These are phyloP conservation scores for Menura novaehollandiae DNA, from an alignment of 2,113 vertebrate species.

Conservation along the genomic window DNA sequence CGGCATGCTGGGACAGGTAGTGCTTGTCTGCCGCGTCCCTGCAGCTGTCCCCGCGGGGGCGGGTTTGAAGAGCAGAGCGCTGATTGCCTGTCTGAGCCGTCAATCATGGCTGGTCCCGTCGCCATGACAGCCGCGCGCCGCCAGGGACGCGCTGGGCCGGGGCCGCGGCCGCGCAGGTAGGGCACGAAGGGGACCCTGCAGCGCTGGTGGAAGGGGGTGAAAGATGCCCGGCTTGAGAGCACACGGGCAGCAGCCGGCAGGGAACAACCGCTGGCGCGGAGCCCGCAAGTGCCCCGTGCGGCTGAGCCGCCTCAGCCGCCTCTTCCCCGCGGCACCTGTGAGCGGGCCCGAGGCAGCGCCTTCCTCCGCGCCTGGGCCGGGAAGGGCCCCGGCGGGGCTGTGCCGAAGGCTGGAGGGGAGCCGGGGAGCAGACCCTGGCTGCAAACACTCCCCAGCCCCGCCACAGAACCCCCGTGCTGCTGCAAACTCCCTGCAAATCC, in stretches of 20 bases:
- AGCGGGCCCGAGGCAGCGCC: not conserved
- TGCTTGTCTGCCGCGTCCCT: accelerated
- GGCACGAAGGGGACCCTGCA: not conserved
- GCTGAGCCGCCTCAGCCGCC: not conserved
- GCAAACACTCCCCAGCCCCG: not conserved
- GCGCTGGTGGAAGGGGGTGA: not conserved
- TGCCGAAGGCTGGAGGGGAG: not conserved
- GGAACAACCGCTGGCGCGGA: not conserved
- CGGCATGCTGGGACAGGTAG: not conserved
- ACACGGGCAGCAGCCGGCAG: not conserved
- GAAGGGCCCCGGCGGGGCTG: not conserved
- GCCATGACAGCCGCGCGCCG: not conserved
- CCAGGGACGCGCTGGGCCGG: not conserved
- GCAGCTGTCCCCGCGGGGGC: not conserved
- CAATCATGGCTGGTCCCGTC: not conserved
- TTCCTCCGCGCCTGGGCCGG: accelerated
- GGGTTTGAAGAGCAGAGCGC: not conserved
- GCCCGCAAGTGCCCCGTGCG: not conserved
- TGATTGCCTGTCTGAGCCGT: not conserved
- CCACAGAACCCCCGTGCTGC: not conserved
- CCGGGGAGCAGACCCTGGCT: accelerated
- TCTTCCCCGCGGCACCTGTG: not conserved
- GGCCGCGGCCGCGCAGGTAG: not conserved
- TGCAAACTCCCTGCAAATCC: accelerated
- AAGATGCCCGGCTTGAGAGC: not conserved